Base-by-base conservation (phyloP, 2,888 invertebrate species). In the Axea sp. region DNA sequence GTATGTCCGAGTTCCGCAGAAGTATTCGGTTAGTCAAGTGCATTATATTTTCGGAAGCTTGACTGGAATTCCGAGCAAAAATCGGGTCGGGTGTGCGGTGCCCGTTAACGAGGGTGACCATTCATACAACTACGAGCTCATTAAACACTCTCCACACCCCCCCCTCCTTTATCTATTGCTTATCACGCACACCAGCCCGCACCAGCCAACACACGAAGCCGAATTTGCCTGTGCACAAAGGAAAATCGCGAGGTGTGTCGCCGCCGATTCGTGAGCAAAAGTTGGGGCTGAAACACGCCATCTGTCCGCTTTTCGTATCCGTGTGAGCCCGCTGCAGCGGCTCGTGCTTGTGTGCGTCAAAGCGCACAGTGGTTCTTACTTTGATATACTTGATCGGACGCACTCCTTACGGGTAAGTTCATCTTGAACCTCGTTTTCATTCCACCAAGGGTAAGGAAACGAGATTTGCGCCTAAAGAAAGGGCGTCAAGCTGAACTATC, bases 101-200 rank as follows among this genome's bases (percentile, higher is more conserved):
- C 71, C 51, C 73, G 45, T 49, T 67, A 67, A 67, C 67, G 57
- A 67, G 67, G 67, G 67, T 57, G 67, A 43, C 77, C 77, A 73
- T 81, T 78, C 57, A 73, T 73, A 60, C 60, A 64, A 69, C 83
- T 81, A 81, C 84, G 83, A 84, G 84, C 86, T 86, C 86, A 86
- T 86, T 86, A 86, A 86, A 86, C 86, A 85, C 86, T 86, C 86
- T 84, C 86, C 83, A 83, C 79, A 80, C 81, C 81, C 79, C 83
- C 80, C 80, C 81, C 85, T 85, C 86, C 86, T 86, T 86, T 84
- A 82, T 83, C 83, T 83, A 86, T 86, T 86, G 86, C 86, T 84
- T 83, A 82, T 82, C 43, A 15, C 64, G 53, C 69, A 51, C 59
- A 65, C 64, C 41, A 51, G 47, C 55, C 37, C 35, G 47, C 55